phyloP scores from a whole-genome alignment of 1,140 invertebrate genomes.

The Atta colombica region DNA sequence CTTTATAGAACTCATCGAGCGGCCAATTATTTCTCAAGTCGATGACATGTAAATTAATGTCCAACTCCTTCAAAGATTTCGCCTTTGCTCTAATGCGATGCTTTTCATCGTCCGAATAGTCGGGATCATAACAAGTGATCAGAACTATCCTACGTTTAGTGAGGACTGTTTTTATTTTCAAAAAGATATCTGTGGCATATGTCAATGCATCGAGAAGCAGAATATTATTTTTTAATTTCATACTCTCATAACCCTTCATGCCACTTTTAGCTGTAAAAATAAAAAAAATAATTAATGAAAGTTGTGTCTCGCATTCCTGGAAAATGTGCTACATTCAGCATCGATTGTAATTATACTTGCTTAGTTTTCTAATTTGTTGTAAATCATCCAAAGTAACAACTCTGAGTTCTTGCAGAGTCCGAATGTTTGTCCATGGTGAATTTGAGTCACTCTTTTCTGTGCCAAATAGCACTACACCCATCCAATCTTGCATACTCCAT shows the following conservation, averaged over 20 bases:
- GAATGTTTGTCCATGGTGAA: conserved; percentile 63
- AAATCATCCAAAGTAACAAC: conserved; percentile 53
- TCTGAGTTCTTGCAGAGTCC: conserved; percentile 63
- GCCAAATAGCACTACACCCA: conserved; percentile 75
- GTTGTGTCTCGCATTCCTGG: neutral
- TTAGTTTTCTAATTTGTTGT: conserved; percentile 54
- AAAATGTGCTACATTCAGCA: neutral
- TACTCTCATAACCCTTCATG: conserved; percentile 35
- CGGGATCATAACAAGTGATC: conserved; percentile 68
- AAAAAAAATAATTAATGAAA: neutral
- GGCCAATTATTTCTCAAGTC: conserved; percentile 69
- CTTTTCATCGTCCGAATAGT: conserved; percentile 46
- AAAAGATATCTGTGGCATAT: conserved; percentile 62
- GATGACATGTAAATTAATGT: conserved; percentile 68
- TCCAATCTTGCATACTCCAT: conserved; percentile 74
- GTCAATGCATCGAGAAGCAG: conserved; percentile 73
- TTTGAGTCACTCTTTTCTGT: conserved; percentile 61
- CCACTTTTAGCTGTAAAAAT: conserved; percentile 46
- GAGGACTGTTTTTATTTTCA: conserved; percentile 64
- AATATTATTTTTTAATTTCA: conserved; percentile 42
- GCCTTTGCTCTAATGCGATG: conserved; percentile 64
- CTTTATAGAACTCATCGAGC: conserved; percentile 73
- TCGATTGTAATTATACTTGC: conserved; percentile 47
- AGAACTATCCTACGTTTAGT: conserved; percentile 67
- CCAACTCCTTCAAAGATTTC: conserved; percentile 51